Percentiles rank a stretch among this genome's conserved stretches.
phyloP scores from a whole-genome alignment of 2,113 vertebrate species.

The Catharus minimus region DNA sequence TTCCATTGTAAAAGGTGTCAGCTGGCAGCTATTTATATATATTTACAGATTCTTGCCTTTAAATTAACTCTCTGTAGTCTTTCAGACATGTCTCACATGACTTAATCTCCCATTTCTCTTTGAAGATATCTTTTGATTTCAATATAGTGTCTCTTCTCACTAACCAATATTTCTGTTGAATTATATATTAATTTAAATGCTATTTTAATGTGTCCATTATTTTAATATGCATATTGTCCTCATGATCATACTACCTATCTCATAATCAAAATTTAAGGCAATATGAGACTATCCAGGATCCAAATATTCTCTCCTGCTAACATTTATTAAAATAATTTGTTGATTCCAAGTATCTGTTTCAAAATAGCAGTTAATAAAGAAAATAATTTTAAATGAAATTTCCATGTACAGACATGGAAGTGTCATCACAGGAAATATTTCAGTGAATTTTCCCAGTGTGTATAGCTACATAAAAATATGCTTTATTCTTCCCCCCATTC shows the following conservation, averaged over 20 bases:
- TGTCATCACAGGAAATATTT: neutral
- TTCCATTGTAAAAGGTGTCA: neutral
- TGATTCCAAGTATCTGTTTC: neutral
- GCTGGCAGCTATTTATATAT: neutral
- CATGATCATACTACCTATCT: neutral
- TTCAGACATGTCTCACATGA: neutral
- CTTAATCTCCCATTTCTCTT: neutral
- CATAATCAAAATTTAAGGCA: neutral
- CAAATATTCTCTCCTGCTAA: neutral
- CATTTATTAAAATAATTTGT: neutral
- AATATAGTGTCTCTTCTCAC: neutral
- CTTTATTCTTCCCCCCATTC: neutral
- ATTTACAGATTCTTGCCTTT: neutral
- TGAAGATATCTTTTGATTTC: neutral
- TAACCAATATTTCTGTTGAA: neutral
- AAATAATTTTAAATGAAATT: neutral
- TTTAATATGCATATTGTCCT: neutral
- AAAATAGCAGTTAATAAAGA: neutral
- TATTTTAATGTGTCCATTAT: neutral
- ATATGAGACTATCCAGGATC: neutral
- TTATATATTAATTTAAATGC: neutral
- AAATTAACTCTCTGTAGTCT: neutral
- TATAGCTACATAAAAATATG: neutral
- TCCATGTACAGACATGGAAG: neutral
- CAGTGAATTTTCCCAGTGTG: neutral